These are phyloP conservation scores for Brenthis daphne DNA, from an alignment of 2,888 invertebrate genomes.

Conservation along the genomic window DNA sequence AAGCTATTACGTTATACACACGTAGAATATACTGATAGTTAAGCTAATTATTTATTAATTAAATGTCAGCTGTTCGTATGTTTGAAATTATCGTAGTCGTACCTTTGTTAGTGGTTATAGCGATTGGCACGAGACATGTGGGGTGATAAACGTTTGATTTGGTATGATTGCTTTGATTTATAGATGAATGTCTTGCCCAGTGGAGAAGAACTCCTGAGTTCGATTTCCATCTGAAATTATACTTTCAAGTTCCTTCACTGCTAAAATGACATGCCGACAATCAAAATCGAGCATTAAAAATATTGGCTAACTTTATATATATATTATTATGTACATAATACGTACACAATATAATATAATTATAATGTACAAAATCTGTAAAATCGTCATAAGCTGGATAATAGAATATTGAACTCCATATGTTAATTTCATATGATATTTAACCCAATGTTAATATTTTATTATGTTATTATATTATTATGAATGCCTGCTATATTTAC, in stretches of 20 bases:
- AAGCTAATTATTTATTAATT: slow-evolving; percentile 5
- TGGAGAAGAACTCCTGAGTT: neutral
- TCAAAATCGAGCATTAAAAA: no score
- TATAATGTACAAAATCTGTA: no score
- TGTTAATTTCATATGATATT: no score
- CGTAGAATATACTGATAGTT: neutral
- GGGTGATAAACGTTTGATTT: slow-evolving; percentile 4
- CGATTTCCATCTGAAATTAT: neutral
- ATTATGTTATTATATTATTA: no score
- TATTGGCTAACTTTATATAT: no score
- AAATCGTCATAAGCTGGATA: no score
- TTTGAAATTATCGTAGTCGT: neutral
- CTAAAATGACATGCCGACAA: no score
- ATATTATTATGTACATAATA: no score
- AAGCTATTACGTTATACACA: neutral
- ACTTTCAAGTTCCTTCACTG: neutral
- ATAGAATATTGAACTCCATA: no score
- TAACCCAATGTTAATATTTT: no score
- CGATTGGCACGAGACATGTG: slow-evolving; percentile 3
- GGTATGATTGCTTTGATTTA: slow-evolving; percentile 3
- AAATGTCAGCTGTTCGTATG: neutral
- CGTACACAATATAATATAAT: no score
- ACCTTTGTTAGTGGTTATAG: neutral
- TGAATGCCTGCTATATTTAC: no score
- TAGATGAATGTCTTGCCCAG: neutral